phyloP scores from a whole-genome alignment of 2,888 invertebrate genomes.

The Andrena haemorrhoa region DNA sequence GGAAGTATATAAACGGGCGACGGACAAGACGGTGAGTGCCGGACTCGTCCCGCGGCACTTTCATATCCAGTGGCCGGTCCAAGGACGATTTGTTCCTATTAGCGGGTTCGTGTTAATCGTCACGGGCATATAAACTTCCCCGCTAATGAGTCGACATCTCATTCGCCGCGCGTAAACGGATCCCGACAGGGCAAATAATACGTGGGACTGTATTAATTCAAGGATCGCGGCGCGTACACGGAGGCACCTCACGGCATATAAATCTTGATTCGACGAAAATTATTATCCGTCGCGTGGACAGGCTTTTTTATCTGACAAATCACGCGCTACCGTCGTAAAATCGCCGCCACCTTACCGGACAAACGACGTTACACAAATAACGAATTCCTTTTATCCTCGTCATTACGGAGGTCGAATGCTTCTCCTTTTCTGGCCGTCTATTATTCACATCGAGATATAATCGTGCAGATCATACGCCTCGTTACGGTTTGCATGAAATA shows the following conservation, averaged over 20 bases:
- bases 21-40: slow-evolving; percentile 7
- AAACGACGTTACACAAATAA: slow-evolving; percentile 17
- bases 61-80: slow-evolving; percentile 41
- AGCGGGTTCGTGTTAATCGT: slow-evolving; percentile 61
- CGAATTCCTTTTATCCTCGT: slow-evolving; percentile 49
- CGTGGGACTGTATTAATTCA: slow-evolving; percentile 40
- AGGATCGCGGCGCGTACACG: slow-evolving; percentile 23
- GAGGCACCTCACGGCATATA: slow-evolving; percentile 10
- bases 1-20: neutral
- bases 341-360: slow-evolving; percentile 16
- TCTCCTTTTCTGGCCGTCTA: neutral
- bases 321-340: slow-evolving; percentile 47
- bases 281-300: slow-evolving; percentile 28
- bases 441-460: neutral
- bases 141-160: slow-evolving; percentile 64
- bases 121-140: slow-evolving; percentile 55
- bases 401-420: slow-evolving; percentile 13
- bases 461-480: neutral
- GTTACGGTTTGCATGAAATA: neutral
- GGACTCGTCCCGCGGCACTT: slow-evolving; percentile 32
- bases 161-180: slow-evolving; percentile 40
- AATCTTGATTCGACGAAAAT: slow-evolving; percentile 44
- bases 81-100: slow-evolving; percentile 67
- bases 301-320: slow-evolving; percentile 48
- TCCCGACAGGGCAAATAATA: slow-evolving; percentile 28